phyloP scores from a whole-genome alignment of 2,797 vertebrate genomes.

The Pampus argenteus region DNA sequence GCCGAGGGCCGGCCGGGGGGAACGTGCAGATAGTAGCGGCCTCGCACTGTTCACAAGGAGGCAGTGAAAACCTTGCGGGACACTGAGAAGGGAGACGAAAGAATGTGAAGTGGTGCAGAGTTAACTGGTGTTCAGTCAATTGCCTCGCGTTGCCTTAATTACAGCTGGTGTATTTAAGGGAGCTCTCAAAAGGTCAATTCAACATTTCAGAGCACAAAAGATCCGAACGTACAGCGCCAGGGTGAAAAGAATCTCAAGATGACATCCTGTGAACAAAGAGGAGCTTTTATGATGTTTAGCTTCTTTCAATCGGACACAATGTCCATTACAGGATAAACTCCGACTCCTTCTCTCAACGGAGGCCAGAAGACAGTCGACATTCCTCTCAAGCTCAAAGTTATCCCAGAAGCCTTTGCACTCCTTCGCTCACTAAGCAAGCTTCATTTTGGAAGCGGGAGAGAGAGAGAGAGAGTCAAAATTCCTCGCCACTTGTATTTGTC shows the following conservation, averaged over 20 bases:
- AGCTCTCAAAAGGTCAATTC: constrained; percentile 72
- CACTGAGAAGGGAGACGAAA: constrained; percentile 55
- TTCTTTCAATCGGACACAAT: constrained; percentile 70
- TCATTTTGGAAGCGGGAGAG: constrained; percentile 53
- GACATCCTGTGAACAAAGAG: constrained; percentile 60
- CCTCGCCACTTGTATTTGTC: constrained; percentile 76
- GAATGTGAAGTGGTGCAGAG: constrained; percentile 71
- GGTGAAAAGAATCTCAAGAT: constrained; percentile 67
- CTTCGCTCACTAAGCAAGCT: constrained; percentile 55
- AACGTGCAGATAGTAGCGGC: constrained; percentile 61
- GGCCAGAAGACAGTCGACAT: constrained; percentile 60
- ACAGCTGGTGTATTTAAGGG: constrained; percentile 71
- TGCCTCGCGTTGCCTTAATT: constrained; percentile 67
- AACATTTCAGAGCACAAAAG: constrained; percentile 63
- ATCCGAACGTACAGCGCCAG: constrained; percentile 38
- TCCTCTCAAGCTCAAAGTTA: constrained; percentile 72
- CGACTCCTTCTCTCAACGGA: constrained; percentile 47
- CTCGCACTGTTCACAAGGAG: constrained; percentile 34
- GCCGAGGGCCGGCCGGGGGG: constrained; percentile 42
- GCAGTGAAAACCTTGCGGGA: constrained; percentile 70
- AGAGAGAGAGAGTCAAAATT: constrained; percentile 74
- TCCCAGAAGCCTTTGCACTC: constrained; percentile 69
- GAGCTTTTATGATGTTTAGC: constrained; percentile 56
- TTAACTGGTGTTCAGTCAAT: constrained; percentile 67
- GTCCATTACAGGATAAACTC: constrained; percentile 72